These are phyloP conservation scores for Thymallus thymallus DNA, from an alignment of 2,113 vertebrate species.

Conservation along the genomic window DNA sequence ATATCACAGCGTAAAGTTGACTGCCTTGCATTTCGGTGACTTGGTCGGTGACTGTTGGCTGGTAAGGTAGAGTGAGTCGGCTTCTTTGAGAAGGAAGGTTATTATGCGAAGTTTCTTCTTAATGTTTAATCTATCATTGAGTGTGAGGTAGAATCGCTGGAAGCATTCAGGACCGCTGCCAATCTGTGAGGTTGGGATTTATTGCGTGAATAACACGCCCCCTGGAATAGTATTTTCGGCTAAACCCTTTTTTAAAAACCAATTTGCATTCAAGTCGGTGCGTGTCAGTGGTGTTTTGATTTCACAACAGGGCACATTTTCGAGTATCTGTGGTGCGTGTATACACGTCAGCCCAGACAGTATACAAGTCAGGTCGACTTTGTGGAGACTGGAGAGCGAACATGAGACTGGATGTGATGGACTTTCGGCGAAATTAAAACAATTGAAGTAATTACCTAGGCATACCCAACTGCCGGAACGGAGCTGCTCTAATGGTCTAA, in stretches of 20 bases:
- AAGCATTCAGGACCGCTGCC: neutral
- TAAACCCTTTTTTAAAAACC: conserved; percentile 10
- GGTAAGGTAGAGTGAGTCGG: neutral
- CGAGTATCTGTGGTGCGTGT: neutral
- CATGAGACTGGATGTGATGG: conserved; percentile 1
- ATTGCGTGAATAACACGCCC: conserved; percentile 58
- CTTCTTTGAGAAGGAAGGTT: conserved; percentile 1
- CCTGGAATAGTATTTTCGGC: conserved; percentile 15
- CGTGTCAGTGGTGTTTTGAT: conserved; percentile 46
- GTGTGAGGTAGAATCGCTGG: conserved; percentile 7
- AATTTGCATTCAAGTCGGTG: conserved; percentile 18
- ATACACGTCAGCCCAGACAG: neutral
- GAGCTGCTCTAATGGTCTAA: neutral
- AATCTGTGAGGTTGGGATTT: conserved; percentile 50
- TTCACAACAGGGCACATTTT: conserved; percentile 10
- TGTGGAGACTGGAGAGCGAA: conserved; percentile 1
- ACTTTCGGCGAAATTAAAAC: conserved; percentile 24
- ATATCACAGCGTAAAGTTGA: conserved; percentile 1
- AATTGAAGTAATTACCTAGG: conserved; percentile 31
- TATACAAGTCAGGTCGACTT: neutral
- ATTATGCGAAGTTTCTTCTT: neutral
- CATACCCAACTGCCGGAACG: conserved; percentile 1
- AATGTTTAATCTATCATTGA: neutral
- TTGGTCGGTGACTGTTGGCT: neutral
- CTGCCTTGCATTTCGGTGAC: neutral